Evolutionary conservation across 2,888 invertebrate species (phyloP), one percentile per base, ranked within the genome.

Genomic region (Neelides folsomi): DNA sequence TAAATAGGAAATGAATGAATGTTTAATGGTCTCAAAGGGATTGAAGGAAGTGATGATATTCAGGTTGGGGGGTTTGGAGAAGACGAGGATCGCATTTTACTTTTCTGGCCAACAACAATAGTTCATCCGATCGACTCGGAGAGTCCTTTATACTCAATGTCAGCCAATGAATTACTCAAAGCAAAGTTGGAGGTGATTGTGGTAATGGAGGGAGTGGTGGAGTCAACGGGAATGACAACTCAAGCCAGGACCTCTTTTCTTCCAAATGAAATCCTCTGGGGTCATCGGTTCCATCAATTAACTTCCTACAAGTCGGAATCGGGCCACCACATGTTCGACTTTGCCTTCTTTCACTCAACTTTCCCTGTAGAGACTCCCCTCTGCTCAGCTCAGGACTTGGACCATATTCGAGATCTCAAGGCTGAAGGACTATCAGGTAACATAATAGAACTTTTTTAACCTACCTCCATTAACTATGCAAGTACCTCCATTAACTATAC

Each of bases 21-120:
- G 4, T 7, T 27, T 27, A 27, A 27, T 27, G 27, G 27, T 3
- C 27, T 27, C 27, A 27, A 27, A 27, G 7, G 27, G 27, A 27
- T n/a, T 27, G 27, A 27, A 27, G 4, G 7, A 27, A 27, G 3
- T 27, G 27, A 27, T 5, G 3, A 27, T 27, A 15, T 47, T 13
- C 10, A 60, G 54, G 54, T 60, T 35, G 60, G 60, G 2, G 58
- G 55, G 4, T 53, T 50, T 18, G 57, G 53, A 27, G 63, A 59
- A 36, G 63, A 63, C 37, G 63, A 60, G 37, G 62, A 62, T 42
- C 46, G 62, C 9, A 75, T 94, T 9, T 93, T 97, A 72, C 86
- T 97, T 67, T 83, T 95, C 56, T 97, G 95, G 97, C 97, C 97
- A 1, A 81, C 90, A 68, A 86, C 89, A 6, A 83, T 94, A 27